Evolutionary conservation across 2,113 vertebrate genomes (phyloP).

Genomic region (Arizona elegans): DNA sequence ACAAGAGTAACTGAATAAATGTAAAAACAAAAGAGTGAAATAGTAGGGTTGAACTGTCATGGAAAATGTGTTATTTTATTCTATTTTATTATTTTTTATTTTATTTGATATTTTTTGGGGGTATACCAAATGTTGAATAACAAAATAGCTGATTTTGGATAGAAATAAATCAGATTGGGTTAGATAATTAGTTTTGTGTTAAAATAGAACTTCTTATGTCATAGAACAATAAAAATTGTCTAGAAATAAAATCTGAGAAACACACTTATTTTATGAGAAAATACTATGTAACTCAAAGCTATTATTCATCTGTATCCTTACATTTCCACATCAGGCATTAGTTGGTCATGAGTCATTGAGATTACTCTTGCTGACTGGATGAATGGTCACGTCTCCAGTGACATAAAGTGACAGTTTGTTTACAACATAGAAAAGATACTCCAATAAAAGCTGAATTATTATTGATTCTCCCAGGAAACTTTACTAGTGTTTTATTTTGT

Average conservation of each 20-base stretch:
- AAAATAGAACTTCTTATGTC: not conserved
- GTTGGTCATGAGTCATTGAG: not conserved
- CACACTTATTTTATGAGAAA: not conserved
- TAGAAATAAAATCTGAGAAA: not conserved
- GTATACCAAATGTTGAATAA: not conserved
- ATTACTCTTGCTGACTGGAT: not conserved
- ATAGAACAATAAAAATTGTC: not conserved
- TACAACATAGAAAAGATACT: not conserved
- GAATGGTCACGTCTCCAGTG: not conserved
- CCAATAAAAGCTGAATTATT: not conserved
- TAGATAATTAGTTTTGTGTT: not conserved
- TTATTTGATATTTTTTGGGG: not conserved
- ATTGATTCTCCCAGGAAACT: not conserved
- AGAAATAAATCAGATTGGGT: not conserved
- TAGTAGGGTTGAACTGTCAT: not conserved
- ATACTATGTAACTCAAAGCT: not conserved
- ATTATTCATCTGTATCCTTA: not conserved
- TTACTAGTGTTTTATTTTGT: not conserved
- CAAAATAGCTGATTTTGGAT: not conserved
- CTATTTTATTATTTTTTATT: not conserved
- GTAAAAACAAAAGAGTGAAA: not conserved
- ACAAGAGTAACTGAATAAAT: not conserved
- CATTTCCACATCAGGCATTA: not conserved
- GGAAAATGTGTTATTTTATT: not conserved
- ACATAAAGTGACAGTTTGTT: not conserved